These are phyloP conservation scores for Odontamblyopus rebecca DNA, from an alignment of 2,797 vertebrate species.

Conservation along the genomic window DNA sequence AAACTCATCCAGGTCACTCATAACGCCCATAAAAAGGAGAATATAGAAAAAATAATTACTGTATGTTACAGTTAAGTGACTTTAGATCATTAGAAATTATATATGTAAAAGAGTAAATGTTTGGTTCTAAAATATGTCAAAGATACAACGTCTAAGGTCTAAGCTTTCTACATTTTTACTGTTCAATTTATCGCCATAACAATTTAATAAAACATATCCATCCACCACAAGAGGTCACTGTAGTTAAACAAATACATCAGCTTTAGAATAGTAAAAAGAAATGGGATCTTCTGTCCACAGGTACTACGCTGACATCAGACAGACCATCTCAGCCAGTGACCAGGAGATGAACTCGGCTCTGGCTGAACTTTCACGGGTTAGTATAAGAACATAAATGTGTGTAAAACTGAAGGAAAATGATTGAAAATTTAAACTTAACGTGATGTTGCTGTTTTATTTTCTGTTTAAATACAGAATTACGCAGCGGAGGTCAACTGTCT, in stretches of 20 bases:
- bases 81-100: no score
- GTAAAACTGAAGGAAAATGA: not conserved
- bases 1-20: no score
- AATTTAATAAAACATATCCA: not conserved
- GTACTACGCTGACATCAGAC: conserved; percentile 87
- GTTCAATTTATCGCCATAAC: no score
- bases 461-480: conserved; percentile 81
- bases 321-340: conserved; percentile 94
- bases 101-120: no score
- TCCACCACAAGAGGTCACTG: conserved; percentile 11
- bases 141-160: no score
- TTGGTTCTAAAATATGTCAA: no score
- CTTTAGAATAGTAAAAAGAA: not conserved
- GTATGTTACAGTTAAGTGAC: no score
- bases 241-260: no score
- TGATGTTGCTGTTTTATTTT: conserved; percentile 41
- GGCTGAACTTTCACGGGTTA: conserved; percentile 92
- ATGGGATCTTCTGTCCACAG: conserved; percentile 33
- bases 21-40: no score
- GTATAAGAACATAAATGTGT: conserved; percentile 27
- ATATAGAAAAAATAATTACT: no score
- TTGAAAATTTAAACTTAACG: not conserved
- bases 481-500: conserved; percentile 93
- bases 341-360: conserved; percentile 98
- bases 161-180: no score